A percentile compares a stretch with the other conserved stretches of the same genome.
Evolutionary conservation across 2,797 vertebrate species (phyloP).

Genomic region (Gouania willdenowi): DNA sequence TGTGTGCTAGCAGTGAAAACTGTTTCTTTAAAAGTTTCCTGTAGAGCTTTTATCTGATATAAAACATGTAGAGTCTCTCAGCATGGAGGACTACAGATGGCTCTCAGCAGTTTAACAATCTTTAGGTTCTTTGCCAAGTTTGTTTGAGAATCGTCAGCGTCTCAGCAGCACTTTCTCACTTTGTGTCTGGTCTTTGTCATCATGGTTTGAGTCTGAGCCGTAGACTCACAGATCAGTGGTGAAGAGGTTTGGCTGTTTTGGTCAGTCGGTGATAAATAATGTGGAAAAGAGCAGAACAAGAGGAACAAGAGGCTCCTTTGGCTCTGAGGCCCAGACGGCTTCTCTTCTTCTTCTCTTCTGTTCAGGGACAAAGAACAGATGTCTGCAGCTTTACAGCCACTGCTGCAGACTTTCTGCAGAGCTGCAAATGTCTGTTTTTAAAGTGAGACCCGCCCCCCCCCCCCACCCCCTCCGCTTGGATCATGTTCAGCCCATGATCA

Average conservation of each 20-base stretch:
- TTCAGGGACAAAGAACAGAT: conserved; percentile 55
- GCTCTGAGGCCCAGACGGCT: conserved; percentile 24
- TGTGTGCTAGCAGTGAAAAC: too few species aligned
- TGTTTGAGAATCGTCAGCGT: too few species aligned
- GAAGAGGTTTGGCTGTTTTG: conserved; percentile 44
- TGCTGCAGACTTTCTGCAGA: conserved; percentile 32
- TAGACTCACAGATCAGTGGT: conserved; percentile 38
- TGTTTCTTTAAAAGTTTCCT: too few species aligned
- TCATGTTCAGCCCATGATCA: conserved; percentile 49
- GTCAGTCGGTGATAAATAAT: conserved; percentile 52
- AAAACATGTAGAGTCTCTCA: too few species aligned
- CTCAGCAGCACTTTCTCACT: background rate
- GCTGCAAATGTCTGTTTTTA: conserved; percentile 62
- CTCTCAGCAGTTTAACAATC: too few species aligned
- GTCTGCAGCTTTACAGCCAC: conserved; percentile 57
- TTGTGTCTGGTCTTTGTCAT: conserved; percentile 19
- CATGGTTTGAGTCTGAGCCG: conserved; percentile 28
- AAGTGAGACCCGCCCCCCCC: conserved; percentile 57
- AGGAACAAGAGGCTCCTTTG: conserved; percentile 47
- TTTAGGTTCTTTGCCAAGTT: too few species aligned
- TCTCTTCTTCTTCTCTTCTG: conserved; percentile 34
- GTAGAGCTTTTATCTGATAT: too few species aligned
- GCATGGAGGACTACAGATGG: too few species aligned
- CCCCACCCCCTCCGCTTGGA: too few species aligned
- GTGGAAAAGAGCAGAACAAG: conserved; percentile 50